These are phyloP conservation scores for Xestia sexstrigata DNA, from an alignment of 2,888 invertebrate species.

Conservation along the genomic window DNA sequence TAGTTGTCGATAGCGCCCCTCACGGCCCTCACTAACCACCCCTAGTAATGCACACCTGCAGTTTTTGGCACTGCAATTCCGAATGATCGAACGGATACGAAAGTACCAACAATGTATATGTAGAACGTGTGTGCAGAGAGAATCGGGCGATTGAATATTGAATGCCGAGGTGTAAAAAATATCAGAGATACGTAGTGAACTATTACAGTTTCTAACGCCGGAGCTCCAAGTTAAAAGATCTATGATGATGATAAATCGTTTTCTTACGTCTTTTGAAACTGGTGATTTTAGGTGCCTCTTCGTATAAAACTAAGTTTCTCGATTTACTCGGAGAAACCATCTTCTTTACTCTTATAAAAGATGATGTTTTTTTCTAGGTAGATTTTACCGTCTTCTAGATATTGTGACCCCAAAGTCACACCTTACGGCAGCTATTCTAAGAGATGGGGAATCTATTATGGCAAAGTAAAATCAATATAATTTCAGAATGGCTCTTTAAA, in stretches of 20 bases:
- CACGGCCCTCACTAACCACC: slow-evolving; percentile 43
- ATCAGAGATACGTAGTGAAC: slow-evolving; percentile 50
- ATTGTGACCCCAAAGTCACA: neutral
- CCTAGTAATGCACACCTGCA: slow-evolving; percentile 73
- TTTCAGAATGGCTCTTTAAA: slow-evolving; percentile 39
- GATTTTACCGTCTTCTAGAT: neutral
- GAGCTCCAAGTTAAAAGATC: slow-evolving; percentile 52
- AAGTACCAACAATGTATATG: slow-evolving; percentile 43
- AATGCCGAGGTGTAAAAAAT: slow-evolving; percentile 51
- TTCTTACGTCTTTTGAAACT: slow-evolving; percentile 45
- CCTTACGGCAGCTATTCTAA: neutral
- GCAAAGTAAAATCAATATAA: slow-evolving; percentile 40
- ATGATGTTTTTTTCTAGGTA: neutral
- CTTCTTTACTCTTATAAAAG: neutral
- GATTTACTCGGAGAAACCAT: slow-evolving; percentile 2
- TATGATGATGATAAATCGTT: slow-evolving; percentile 58
- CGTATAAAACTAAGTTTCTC: slow-evolving; percentile 37
- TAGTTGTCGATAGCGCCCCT: slow-evolving; percentile 60
- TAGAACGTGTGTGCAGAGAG: slow-evolving; percentile 28
- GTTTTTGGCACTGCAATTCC: slow-evolving; percentile 71
- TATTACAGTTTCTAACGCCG: slow-evolving; percentile 44
- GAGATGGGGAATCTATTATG: slow-evolving; percentile 19
- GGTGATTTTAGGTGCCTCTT: slow-evolving; percentile 36
- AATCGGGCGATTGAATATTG: slow-evolving; percentile 48
- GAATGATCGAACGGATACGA: slow-evolving; percentile 67